A percentile compares a stretch with the other conserved stretches of the same genome.
These are phyloP conservation scores for Leptopilina drosophilae DNA, from an alignment of 2,888 invertebrate genomes.

Conservation along the genomic window DNA sequence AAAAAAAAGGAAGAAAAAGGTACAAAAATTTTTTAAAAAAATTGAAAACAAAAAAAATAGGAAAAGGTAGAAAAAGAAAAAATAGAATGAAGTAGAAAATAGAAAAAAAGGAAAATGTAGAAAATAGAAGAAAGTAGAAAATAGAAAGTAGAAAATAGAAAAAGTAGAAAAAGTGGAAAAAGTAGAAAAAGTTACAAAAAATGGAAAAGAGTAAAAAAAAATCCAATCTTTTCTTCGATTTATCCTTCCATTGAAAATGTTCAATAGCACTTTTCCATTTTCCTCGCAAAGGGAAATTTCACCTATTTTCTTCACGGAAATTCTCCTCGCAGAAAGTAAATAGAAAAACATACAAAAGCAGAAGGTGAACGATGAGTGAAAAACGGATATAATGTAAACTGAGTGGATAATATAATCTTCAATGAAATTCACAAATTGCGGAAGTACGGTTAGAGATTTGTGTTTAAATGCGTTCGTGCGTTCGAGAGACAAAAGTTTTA, in stretches of 20 bases:
- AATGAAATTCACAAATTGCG: constrained; percentile 52
- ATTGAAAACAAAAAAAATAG: too few species aligned
- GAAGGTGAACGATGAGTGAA: constrained; percentile 4
- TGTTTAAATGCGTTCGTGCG: constrained; percentile 54
- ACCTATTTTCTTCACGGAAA: background rate
- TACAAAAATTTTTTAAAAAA: too few species aligned
- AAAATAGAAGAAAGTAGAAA: too few species aligned
- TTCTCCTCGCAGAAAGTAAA: constrained; percentile 3
- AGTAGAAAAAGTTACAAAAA: too few species aligned
- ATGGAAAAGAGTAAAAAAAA: too few species aligned
- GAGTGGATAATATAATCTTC: constrained; percentile 38
- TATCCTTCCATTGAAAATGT: background rate
- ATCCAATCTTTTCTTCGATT: too few species aligned
- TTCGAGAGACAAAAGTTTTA: constrained; percentile 39
- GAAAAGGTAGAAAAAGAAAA: too few species aligned
- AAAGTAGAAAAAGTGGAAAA: too few species aligned
- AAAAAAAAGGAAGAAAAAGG: too few species aligned
- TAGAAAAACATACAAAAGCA: constrained; percentile 11
- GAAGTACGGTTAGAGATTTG: constrained; percentile 58
- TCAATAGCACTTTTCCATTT: background rate
- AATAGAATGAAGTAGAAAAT: too few species aligned
- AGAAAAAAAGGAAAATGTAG: too few species aligned
- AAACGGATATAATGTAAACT: background rate
- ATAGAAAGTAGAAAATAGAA: too few species aligned
- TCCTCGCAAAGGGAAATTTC: background rate